phyloP scores from a whole-genome alignment of 2,888 invertebrate genomes.

The Odiellus spinosus region DNA sequence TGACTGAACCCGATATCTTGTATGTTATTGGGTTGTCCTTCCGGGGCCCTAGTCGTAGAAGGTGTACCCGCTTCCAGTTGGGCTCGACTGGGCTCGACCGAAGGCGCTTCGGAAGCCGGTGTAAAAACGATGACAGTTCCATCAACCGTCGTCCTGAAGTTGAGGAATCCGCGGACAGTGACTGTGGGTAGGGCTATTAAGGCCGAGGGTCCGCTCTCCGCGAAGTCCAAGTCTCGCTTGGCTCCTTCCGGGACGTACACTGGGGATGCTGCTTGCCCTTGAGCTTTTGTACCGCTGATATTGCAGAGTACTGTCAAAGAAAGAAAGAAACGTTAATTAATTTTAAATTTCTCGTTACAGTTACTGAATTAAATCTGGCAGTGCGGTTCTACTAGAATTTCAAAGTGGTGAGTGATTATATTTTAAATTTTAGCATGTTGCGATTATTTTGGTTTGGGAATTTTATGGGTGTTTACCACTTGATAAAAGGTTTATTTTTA shows the following conservation, averaged over 20 bases:
- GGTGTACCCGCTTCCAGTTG: constrained; percentile 8
- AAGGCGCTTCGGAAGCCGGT: constrained; percentile 33
- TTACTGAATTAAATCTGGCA: too few species aligned
- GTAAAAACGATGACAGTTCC: constrained; percentile 90
- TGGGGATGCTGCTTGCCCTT: constrained; percentile 6
- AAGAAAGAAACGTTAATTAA: too few species aligned
- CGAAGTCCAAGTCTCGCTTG: constrained; percentile 8
- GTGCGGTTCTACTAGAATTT: too few species aligned
- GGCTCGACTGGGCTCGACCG: constrained; percentile 7
- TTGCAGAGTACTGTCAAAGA: too few species aligned
- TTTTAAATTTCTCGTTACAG: too few species aligned
- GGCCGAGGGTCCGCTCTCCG: constrained; percentile 25
- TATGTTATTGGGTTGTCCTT: neutral
- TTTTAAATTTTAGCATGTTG: too few species aligned
- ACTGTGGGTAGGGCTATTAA: constrained; percentile 47
- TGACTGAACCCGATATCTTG: neutral
- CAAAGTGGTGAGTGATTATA: too few species aligned
- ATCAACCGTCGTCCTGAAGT: constrained; percentile 84
- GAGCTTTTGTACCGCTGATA: too few species aligned
- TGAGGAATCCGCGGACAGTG: constrained; percentile 82
- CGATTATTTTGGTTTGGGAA: too few species aligned
- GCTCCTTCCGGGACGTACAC: constrained; percentile 13
- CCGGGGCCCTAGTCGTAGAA: constrained; percentile 3
- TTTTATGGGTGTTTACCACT: too few species aligned
- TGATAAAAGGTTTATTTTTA: too few species aligned